Conservation (phyloP, 1,140 invertebrate species). For the Choristoneura fumiferana region DNA sequence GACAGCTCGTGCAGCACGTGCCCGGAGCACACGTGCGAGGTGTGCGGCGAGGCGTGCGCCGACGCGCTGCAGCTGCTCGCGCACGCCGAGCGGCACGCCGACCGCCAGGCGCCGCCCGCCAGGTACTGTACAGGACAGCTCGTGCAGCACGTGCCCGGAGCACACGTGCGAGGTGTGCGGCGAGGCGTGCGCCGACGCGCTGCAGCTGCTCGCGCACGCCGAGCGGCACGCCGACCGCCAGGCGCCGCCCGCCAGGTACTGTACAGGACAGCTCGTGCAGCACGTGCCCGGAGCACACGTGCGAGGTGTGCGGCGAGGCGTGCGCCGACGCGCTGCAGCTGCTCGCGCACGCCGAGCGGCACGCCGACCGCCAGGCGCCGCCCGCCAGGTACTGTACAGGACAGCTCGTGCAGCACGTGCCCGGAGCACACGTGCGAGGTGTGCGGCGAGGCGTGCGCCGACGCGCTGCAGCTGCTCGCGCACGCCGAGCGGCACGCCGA, state of each 20-base stretch:
- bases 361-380: conserved; percentile 79
- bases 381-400: conserved; percentile 76
- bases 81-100: conserved; percentile 87
- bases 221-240: conserved; percentile 33
- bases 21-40: conserved; percentile 83
- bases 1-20: conserved; percentile 67
- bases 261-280: conserved; percentile 68
- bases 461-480: conserved; percentile 85
- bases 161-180: not conserved
- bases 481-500: conserved; percentile 87
- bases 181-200: not conserved
- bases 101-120: conserved; percentile 73
- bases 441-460: conserved; percentile 86
- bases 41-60: conserved; percentile 86
- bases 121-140: conserved; percentile 50
- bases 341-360: conserved; percentile 87
- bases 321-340: conserved; percentile 86
- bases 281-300: conserved; percentile 80
- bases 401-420: conserved; percentile 66
- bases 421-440: conserved; percentile 84
- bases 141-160: not conserved
- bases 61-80: conserved; percentile 86
- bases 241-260: conserved; percentile 74
- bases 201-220: not conserved
- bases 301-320: conserved; percentile 87